A percentile compares a stretch with the other conserved stretches of the same genome.
phyloP scores from a whole-genome alignment of 2,888 invertebrate genomes.

The Apodemia zela region DNA sequence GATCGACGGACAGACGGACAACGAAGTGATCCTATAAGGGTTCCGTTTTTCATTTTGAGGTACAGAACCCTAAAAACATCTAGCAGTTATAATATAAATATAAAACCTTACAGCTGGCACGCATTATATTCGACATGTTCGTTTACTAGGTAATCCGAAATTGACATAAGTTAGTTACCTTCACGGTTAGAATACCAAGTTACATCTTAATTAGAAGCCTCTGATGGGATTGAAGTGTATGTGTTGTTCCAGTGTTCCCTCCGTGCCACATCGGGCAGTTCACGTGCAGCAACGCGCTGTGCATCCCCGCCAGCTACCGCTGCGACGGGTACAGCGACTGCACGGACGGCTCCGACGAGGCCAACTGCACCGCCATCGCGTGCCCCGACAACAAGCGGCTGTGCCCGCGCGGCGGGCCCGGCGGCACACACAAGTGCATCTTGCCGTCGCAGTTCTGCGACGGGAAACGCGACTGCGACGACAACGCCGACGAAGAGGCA shows the following conservation, averaged over 20 bases:
- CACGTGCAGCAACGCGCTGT: constrained; percentile 94
- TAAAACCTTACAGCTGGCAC: too few species aligned
- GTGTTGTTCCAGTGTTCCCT: constrained; percentile 86
- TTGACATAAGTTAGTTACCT: too few species aligned
- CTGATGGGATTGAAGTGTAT: too few species aligned
- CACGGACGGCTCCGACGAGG: constrained; percentile 93
- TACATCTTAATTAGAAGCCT: too few species aligned
- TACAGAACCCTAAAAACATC: too few species aligned
- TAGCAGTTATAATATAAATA: too few species aligned
- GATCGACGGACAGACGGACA: too few species aligned
- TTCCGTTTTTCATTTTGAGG: too few species aligned
- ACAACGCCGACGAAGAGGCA: constrained; percentile 92
- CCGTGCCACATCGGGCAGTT: constrained; percentile 95
- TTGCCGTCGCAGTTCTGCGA: constrained; percentile 93
- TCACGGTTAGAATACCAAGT: too few species aligned
- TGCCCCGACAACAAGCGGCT: constrained; percentile 95
- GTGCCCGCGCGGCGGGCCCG: constrained; percentile 87
- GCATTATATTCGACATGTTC: too few species aligned
- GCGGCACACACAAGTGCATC: constrained; percentile 91
- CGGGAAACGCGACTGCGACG: constrained; percentile 93
- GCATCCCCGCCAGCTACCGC: constrained; percentile 93
- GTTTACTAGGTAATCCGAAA: too few species aligned
- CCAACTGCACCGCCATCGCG: constrained; percentile 91
- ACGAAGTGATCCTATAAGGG: too few species aligned
- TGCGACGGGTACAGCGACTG: constrained; percentile 95